Percentiles rank a stretch among this genome's conserved stretches.
These are phyloP conservation scores for Pagetopsis macropterus DNA, from an alignment of 2,797 vertebrate genomes.

Conservation along the genomic window DNA sequence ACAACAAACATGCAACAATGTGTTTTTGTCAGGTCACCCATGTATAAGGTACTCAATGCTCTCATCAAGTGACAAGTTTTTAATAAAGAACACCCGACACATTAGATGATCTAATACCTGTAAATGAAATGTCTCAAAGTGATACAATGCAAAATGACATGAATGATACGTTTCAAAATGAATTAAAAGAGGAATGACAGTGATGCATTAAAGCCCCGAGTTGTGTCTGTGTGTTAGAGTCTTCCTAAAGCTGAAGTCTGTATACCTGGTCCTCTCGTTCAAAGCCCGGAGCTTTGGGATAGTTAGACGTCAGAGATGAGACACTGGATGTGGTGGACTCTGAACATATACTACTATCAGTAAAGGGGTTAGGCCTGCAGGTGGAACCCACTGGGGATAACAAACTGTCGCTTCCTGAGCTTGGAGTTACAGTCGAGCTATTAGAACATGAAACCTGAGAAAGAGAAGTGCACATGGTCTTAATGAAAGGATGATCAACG, in stretches of 20 bases:
- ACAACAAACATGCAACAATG: background rate
- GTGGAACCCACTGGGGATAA: slow-evolving; percentile 88
- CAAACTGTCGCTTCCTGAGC: slow-evolving; percentile 90
- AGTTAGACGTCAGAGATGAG: slow-evolving; percentile 87
- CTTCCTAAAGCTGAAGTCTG: slow-evolving; percentile 62
- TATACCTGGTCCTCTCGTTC: slow-evolving; percentile 92
- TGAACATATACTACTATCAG: slow-evolving; percentile 88
- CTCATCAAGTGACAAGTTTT: background rate
- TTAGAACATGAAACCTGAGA: slow-evolving; percentile 89
- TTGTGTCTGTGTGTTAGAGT: slow-evolving; percentile 38
- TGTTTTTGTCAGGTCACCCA: background rate
- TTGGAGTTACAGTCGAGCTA: slow-evolving; percentile 87
- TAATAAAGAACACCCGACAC: background rate
- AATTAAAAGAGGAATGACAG: slow-evolving; percentile 21
- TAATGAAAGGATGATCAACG: slow-evolving; percentile 61
- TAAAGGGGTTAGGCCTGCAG: slow-evolving; percentile 87
- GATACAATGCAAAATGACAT: slow-evolving; percentile 38
- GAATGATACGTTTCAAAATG: slow-evolving; percentile 27
- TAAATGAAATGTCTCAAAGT: slow-evolving; percentile 18
- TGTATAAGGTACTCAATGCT: background rate
- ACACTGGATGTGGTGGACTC: slow-evolving; percentile 86
- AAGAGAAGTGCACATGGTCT: slow-evolving; percentile 81
- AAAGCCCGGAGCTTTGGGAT: slow-evolving; percentile 91
- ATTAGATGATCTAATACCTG: slow-evolving; percentile 1
- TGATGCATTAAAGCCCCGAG: slow-evolving; percentile 28